phyloP scores from a whole-genome alignment of 1,140 invertebrate genomes.

The Mesaphorura yosii region DNA sequence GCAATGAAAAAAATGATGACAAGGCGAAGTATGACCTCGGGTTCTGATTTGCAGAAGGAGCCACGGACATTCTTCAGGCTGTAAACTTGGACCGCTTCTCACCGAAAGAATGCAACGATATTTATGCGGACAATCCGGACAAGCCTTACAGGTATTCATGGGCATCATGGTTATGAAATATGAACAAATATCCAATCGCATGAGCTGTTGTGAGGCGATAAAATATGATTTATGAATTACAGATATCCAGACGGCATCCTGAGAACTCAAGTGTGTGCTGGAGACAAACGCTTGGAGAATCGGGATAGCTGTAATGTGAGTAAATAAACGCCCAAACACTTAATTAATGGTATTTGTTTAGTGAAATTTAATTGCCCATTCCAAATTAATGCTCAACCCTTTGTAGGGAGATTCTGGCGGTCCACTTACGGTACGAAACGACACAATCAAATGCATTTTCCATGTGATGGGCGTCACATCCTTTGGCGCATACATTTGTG shows the following conservation, averaged over 20 bases:
- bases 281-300: conserved; percentile 8
- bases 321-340: neutral
- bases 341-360: neutral
- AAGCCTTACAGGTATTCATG: neutral
- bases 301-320: conserved; percentile 19
- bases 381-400: neutral
- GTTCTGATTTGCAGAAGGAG: conserved; percentile 35
- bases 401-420: conserved; percentile 24
- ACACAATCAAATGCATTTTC: neutral
- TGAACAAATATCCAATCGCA: too few relatives aligned
- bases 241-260: conserved; percentile 22
- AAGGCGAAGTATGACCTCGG: neutral
- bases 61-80: conserved; percentile 52
- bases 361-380: neutral
- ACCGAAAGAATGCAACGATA: conserved; percentile 43
- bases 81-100: conserved; percentile 48
- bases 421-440: conserved; percentile 8
- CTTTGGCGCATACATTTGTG: conserved; percentile 24
- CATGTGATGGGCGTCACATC: conserved; percentile 24
- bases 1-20: conserved; percentile 3
- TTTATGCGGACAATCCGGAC: conserved; percentile 37
- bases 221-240: neutral
- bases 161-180: too few relatives aligned
- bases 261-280: conserved; percentile 24
- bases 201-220: too few relatives aligned